These are phyloP conservation scores for Rhynchotus rufescens DNA, from an alignment of 2,797 vertebrate genomes.

Conservation along the genomic window DNA sequence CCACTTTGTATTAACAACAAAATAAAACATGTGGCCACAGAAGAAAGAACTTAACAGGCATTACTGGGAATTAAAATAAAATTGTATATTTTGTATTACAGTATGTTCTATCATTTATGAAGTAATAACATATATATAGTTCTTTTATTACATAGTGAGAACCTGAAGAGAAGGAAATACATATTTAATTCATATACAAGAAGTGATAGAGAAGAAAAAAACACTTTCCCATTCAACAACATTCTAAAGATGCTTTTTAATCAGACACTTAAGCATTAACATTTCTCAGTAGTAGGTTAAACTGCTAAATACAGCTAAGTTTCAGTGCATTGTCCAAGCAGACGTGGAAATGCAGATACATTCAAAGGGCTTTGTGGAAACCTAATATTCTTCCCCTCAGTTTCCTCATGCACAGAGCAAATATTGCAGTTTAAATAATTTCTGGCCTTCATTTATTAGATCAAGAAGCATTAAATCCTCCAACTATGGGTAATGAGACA, in stretches of 20 bases:
- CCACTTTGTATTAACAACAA: background rate
- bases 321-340: slow-evolving; percentile 21
- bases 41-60: background rate
- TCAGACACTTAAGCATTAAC: slow-evolving; percentile 47
- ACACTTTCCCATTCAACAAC: slow-evolving; percentile 25
- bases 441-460: background rate
- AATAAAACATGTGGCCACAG: background rate
- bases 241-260: slow-evolving; percentile 70
- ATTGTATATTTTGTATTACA: slow-evolving; percentile 29
- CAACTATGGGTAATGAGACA: background rate
- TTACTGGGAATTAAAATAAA: slow-evolving; percentile 21
- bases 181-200: slow-evolving; percentile 27
- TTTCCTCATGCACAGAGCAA: background rate
- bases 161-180: background rate
- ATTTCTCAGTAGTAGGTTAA: slow-evolving; percentile 36
- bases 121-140: slow-evolving; percentile 29
- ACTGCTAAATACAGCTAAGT: slow-evolving; percentile 26
- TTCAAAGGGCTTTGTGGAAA: slow-evolving; percentile 34
- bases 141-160: slow-evolving; percentile 27
- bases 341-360: slow-evolving; percentile 31
- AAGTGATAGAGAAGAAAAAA: slow-evolving; percentile 24
- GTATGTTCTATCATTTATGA: background rate
- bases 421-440: background rate
- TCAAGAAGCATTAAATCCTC: background rate
- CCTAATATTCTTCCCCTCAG: background rate